phyloP scores from a whole-genome alignment of 2,888 invertebrate genomes.

The Agrilus biguttatus region DNA sequence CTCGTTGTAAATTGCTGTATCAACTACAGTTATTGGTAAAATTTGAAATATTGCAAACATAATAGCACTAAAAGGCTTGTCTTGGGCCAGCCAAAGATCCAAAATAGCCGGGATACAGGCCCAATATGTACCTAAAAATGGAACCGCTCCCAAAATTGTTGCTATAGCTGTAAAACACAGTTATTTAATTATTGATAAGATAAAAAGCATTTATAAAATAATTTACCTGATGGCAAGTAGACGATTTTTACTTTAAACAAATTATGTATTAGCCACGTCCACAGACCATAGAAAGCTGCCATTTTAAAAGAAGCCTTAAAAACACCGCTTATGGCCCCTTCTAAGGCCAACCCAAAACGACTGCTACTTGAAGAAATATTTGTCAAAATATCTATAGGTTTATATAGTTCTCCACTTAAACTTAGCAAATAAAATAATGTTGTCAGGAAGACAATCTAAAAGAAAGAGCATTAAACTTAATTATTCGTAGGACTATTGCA shows the following conservation, averaged over 20 bases:
- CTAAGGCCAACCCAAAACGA: slow-evolving; percentile 67
- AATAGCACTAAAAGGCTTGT: slow-evolving; percentile 66
- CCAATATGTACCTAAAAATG: slow-evolving; percentile 91
- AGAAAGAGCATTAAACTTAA: slow-evolving; percentile 6
- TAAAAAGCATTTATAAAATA: too few species aligned
- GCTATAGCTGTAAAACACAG: slow-evolving; percentile 55
- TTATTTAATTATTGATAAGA: too few species aligned
- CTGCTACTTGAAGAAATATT: slow-evolving; percentile 67
- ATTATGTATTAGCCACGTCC: slow-evolving; percentile 96
- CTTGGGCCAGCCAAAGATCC: slow-evolving; percentile 89
- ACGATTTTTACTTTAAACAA: slow-evolving; percentile 89
- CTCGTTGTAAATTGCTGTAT: slow-evolving; percentile 92
- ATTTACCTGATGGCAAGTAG: slow-evolving; percentile 76
- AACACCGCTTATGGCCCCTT: slow-evolving; percentile 84
- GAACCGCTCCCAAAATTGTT: slow-evolving; percentile 86
- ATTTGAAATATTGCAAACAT: slow-evolving; percentile 72
- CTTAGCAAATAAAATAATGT: slow-evolving; percentile 90
- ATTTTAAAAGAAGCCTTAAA: slow-evolving; percentile 94
- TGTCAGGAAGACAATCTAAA: slow-evolving; percentile 89
- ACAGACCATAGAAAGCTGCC: slow-evolving; percentile 92
- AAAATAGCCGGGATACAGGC: slow-evolving; percentile 88
- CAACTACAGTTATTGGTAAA: slow-evolving; percentile 81
- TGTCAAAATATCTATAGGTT: slow-evolving; percentile 80
- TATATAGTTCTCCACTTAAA: slow-evolving; percentile 73
- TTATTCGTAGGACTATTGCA: background rate